Evolutionary conservation across 2,888 invertebrate genomes (phyloP).

Genomic region (Branchellion lobata): DNA sequence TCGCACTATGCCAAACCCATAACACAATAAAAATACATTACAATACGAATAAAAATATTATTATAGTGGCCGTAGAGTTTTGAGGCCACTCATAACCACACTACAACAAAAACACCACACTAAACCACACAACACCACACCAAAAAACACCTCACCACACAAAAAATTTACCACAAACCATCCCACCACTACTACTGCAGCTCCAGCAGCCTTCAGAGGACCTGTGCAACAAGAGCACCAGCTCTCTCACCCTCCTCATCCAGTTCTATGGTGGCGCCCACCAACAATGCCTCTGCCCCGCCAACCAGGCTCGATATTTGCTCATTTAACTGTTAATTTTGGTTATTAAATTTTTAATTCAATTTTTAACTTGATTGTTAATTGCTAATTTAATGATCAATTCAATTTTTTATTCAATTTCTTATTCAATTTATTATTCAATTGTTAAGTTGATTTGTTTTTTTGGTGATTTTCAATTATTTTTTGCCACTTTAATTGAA

Average conservation of each 20-base stretch:
- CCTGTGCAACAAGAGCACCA: conserved; percentile 58
- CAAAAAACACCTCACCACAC: no score
- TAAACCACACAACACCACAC: no score
- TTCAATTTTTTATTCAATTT: background rate
- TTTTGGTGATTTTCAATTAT: background rate
- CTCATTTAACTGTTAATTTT: background rate
- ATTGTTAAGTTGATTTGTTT: background rate
- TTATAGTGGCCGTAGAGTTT: no score
- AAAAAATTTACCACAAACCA: no score
- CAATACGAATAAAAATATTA: no score
- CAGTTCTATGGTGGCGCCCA: conserved; percentile 63
- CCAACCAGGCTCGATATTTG: conserved; percentile 47
- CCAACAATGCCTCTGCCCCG: conserved; percentile 54
- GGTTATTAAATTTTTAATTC: background rate
- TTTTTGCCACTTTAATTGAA: background rate
- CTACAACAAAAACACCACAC: no score
- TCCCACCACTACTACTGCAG: conserved; percentile 51
- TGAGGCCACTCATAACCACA: no score
- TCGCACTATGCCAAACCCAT: no score
- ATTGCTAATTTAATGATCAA: no score
- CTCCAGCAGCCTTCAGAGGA: conserved; percentile 60
- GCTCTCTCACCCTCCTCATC: conserved; percentile 59
- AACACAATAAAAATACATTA: no score
- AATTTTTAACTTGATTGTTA: background rate
- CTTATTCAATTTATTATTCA: background rate